These are phyloP conservation scores for Oxyscelio sp. DNA, from an alignment of 2,888 invertebrate genomes.

Conservation along the genomic window DNA sequence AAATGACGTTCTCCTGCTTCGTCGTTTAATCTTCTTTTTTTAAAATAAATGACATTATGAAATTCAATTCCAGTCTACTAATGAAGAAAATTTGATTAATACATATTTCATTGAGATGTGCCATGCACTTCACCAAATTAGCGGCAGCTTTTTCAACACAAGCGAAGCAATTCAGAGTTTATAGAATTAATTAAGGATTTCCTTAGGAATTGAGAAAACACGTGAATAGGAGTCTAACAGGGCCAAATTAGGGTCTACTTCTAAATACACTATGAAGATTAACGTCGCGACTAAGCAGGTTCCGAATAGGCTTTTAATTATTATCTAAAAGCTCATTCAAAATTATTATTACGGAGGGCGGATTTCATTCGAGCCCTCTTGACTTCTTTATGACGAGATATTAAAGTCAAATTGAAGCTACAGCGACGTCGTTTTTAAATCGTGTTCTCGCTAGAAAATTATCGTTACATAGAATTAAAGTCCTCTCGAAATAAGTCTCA, in stretches of 20 bases:
- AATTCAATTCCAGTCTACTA: background rate
- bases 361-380: background rate
- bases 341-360: background rate
- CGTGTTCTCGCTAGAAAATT: background rate
- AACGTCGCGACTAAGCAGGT: no score
- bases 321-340: background rate
- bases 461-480: background rate
- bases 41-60: background rate
- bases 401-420: background rate
- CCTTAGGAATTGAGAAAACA: background rate
- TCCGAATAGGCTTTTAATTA: background rate
- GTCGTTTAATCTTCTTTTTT: conserved; percentile 2
- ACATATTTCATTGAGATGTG: conserved; percentile 19
- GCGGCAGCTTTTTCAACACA: conserved; percentile 11
- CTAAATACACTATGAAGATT: no score
- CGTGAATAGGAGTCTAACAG: no score
- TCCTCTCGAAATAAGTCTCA: conserved; percentile 4
- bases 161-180: conserved; percentile 22
- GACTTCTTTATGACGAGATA: background rate
- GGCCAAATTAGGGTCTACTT: no score
- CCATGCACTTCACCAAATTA: background rate
- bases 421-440: background rate
- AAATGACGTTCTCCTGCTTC: conserved; percentile 15
- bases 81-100: background rate
- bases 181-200: conserved; percentile 13